Evolutionary conservation across 2,113 vertebrate genomes (phyloP), one percentile per base, ranked within the genome.

Genomic region (Seriola quinqueradiata): DNA sequence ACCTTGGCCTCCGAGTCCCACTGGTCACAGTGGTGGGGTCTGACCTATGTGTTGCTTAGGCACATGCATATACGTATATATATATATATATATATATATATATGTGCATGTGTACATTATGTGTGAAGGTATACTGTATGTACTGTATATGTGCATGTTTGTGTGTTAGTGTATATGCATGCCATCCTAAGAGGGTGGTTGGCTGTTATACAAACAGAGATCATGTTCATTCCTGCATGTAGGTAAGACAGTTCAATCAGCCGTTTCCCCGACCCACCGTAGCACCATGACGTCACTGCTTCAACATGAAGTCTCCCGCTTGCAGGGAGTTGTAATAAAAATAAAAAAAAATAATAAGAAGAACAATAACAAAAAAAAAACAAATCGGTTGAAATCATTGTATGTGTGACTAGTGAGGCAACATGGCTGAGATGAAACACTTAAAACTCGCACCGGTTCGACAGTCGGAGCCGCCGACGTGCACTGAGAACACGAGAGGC

Each of bases 201-300:
- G 67, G 79, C 70, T 54, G 71, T 70, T 61, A 21, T 34, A 55
- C 19, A 81, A 50, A 73, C 59, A 55, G 59, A 55, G 59, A 50
- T 63, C 21, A 58, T 52, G 63, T 44, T 66, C 42, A 54, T 69
- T 36, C 79, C 54, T 70, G 75, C 54, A 12, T 69, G 34, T 59
- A 28, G 73, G 68, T 79, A 76, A 71, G 8, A 75, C 40, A 67
- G 76, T 81, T 61, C 79, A 70, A 63, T 71, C 68, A 59, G 57
- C 61, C 61, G 25, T 55, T 40, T 44, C 17, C 59, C 34, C 68
- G 23, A 28, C 38, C 70, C 77, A 77, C 83, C 52, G 4, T 84
- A 87, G 86, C 89, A 89, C 90, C 90, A 83, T 71, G 86, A 81
- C 65, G 32, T 86, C 81, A 84, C 81, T 59, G 40, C 67, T 52